Evolutionary conservation across 2,888 invertebrate genomes (phyloP).

Genomic region (Tachystola acroxantha): DNA sequence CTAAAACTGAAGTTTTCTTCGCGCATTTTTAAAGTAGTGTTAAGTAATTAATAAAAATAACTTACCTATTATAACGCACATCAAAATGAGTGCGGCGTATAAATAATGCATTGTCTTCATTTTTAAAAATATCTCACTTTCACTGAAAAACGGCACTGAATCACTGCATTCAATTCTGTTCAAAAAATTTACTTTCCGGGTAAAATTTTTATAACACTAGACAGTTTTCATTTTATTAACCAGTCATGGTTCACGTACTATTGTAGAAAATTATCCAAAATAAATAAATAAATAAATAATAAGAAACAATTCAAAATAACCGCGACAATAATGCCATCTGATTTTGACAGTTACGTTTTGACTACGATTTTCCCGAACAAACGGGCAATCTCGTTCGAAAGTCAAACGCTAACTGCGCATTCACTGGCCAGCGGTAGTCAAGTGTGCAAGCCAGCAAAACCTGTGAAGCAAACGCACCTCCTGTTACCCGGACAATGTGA

Average conservation of each 20-base stretch:
- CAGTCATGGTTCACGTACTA: slow-evolving; percentile 11
- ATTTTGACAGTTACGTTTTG: slow-evolving; percentile 22
- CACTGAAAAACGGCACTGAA: slow-evolving; percentile 29
- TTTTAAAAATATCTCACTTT: slow-evolving; percentile 3
- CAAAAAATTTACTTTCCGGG: slow-evolving; percentile 14
- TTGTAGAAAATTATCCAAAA: slow-evolving; percentile 6
- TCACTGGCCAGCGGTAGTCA: slow-evolving; percentile 44
- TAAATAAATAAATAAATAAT: no score
- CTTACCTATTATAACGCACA: no score
- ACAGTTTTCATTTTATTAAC: slow-evolving; percentile 19
- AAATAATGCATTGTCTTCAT: slow-evolving; percentile 2
- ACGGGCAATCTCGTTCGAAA: slow-evolving; percentile 57
- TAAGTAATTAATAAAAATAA: no score
- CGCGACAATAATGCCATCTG: slow-evolving; percentile 14
- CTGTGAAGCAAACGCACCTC: slow-evolving; percentile 30
- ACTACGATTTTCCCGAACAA: slow-evolving; percentile 33
- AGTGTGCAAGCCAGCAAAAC: slow-evolving; percentile 41
- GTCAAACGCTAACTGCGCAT: slow-evolving; percentile 64
- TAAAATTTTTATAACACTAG: slow-evolving; percentile 20
- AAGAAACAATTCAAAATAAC: slow-evolving; percentile 10
- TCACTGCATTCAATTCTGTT: slow-evolving; percentile 39
- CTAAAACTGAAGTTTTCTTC: no score
- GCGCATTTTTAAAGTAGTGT: no score
- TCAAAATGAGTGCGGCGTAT: background rate
- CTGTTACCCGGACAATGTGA: slow-evolving; percentile 39